Evolutionary conservation across 2,888 invertebrate genomes (phyloP).

Genomic region (Drymonia ruficornis): DNA sequence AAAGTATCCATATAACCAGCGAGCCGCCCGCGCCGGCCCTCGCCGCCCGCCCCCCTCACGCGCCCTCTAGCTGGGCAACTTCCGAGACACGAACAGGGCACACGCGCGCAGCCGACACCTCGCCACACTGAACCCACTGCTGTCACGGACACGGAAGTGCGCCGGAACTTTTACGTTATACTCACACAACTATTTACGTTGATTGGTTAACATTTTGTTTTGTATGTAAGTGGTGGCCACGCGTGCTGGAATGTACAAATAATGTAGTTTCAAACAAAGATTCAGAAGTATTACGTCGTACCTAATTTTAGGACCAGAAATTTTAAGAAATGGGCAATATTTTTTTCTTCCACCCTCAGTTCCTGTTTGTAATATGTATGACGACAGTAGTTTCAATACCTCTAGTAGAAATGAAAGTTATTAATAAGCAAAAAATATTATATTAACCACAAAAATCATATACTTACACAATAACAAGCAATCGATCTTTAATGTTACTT

Average conservation of each 20-base stretch:
- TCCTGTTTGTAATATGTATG: too few species aligned
- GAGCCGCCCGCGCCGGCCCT: not conserved
- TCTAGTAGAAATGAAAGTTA: too few species aligned
- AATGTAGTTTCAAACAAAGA: not conserved
- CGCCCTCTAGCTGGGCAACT: constrained; percentile 26
- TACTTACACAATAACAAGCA: constrained; percentile 11
- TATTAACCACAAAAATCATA: not conserved
- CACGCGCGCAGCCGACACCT: constrained; percentile 37
- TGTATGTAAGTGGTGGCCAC: constrained; percentile 13
- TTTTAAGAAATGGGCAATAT: too few species aligned
- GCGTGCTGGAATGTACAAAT: constrained; percentile 8
- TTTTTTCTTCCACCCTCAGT: too few species aligned
- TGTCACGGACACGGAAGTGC: constrained; percentile 28
- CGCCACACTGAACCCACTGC: constrained; percentile 13
- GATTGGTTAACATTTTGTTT: constrained; percentile 33
- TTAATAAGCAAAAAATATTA: too few species aligned
- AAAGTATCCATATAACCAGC: constrained; percentile 38
- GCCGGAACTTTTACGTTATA: constrained; percentile 40
- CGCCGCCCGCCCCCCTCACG: too few species aligned
- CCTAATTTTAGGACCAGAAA: too few species aligned
- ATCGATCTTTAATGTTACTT: constrained; percentile 24
- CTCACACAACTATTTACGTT: constrained; percentile 29
- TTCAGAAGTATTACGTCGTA: too few species aligned
- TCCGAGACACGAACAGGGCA: constrained; percentile 28
- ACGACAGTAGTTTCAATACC: too few species aligned